Evolutionary conservation across 2,113 vertebrate genomes (phyloP).

Genomic region (Zosterops pallidus): DNA sequence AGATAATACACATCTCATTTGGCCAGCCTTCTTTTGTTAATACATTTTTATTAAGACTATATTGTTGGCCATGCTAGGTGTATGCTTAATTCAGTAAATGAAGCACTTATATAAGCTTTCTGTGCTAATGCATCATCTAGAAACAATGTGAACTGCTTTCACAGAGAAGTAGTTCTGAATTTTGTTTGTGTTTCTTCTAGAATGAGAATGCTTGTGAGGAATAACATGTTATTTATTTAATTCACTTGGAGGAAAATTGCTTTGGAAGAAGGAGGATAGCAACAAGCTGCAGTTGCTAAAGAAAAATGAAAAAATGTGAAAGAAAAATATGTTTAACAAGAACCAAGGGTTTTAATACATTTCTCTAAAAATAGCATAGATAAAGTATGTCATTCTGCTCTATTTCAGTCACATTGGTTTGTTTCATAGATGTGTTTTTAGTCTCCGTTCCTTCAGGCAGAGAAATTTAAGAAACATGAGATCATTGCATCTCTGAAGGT

Average conservation of each 20-base stretch:
- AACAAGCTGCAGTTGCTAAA: background rate
- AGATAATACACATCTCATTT: background rate
- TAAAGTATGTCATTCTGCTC: constrained; percentile 52
- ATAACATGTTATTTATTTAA: background rate
- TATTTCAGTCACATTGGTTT: constrained; percentile 36
- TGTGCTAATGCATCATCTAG: background rate
- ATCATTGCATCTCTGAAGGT: background rate
- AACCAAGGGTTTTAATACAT: background rate
- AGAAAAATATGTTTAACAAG: constrained; percentile 1
- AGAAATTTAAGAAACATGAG: constrained; percentile 32
- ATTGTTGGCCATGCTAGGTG: background rate
- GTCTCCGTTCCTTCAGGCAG: constrained; percentile 14
- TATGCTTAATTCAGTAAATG: background rate
- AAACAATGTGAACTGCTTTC: background rate
- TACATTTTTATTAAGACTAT: background rate
- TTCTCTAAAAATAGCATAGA: constrained; percentile 40
- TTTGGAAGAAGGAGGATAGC: background rate
- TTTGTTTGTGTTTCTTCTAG: background rate
- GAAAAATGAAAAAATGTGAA: background rate
- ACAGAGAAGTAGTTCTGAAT: background rate
- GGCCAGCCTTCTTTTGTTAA: background rate
- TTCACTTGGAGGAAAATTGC: background rate
- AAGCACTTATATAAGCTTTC: background rate
- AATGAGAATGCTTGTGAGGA: background rate
- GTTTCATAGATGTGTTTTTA: constrained; percentile 40